Conservation (phyloP, 2,888 invertebrate species). For the Netelia virgata region DNA sequence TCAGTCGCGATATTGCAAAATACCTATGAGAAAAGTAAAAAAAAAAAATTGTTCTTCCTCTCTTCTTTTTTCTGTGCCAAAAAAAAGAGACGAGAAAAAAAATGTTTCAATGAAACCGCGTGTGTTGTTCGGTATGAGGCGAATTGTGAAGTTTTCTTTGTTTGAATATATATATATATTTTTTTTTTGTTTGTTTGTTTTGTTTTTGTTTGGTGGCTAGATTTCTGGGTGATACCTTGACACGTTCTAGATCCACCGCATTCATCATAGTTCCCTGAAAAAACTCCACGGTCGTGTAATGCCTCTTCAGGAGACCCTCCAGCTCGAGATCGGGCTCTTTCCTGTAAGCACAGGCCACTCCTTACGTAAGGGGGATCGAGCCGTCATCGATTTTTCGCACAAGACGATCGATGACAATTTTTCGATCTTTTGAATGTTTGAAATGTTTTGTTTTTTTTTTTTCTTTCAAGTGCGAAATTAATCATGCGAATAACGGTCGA, state of each 20-base stretch:
- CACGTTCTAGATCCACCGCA: slow-evolving; percentile 99
- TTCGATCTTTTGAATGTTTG: slow-evolving; percentile 10
- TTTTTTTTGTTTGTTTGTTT: slow-evolving; percentile 46
- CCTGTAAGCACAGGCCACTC: slow-evolving; percentile 89
- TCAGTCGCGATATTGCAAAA: slow-evolving; percentile 77
- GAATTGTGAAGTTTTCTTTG: slow-evolving; percentile 54
- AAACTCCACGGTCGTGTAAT: slow-evolving; percentile 99
- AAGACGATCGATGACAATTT: slow-evolving; percentile 13
- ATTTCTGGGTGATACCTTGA: slow-evolving; percentile 93
- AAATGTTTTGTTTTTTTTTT: slow-evolving; percentile 9
- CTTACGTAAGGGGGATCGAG: slow-evolving; percentile 80
- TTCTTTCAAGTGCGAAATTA: not conserved
- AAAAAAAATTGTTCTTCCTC: slow-evolving; percentile 30
- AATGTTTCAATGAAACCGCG: slow-evolving; percentile 48
- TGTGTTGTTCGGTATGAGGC: slow-evolving; percentile 64
- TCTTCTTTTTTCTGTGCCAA: not conserved
- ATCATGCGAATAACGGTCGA: not conserved
- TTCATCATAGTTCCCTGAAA: slow-evolving; percentile 99
- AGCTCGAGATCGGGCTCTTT: slow-evolving; percentile 99
- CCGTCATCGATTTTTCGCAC: slow-evolving; percentile 52
- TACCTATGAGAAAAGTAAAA: slow-evolving; percentile 78
- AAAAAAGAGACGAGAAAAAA: slow-evolving; percentile 16
- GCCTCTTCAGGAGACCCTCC: slow-evolving; percentile 99
- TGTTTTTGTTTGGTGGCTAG: slow-evolving; percentile 73
- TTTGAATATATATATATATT: not conserved